phyloP scores from a whole-genome alignment of 2,113 vertebrate genomes.

The Anolis carolinensis region DNA sequence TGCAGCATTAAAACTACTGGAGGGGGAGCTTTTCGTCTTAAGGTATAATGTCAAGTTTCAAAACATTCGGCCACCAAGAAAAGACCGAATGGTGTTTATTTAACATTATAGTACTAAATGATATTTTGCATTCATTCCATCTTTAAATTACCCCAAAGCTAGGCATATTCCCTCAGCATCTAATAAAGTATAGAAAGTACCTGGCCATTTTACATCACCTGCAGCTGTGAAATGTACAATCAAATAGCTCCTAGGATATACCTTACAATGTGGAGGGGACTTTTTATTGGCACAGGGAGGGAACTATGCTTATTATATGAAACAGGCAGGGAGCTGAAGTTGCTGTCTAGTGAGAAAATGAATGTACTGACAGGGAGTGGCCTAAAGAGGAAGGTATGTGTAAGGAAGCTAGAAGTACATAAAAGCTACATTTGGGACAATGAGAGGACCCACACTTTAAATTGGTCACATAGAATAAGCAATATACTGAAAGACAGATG shows the following conservation, averaged over 20 bases:
- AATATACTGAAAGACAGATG: neutral
- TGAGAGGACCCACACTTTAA: neutral
- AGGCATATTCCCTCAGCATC: neutral
- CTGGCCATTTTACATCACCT: neutral
- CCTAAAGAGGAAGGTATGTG: neutral
- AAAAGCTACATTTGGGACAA: neutral
- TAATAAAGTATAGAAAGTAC: neutral
- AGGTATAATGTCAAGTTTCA: neutral
- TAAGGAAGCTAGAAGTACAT: neutral
- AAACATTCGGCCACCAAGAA: neutral
- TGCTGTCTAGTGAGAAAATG: neutral
- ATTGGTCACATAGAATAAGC: neutral
- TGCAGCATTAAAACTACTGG: fast-evolving
- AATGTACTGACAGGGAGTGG: neutral
- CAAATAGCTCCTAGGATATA: neutral
- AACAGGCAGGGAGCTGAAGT: neutral
- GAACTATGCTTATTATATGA: neutral
- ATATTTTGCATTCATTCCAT: neutral
- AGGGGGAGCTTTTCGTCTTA: neutral
- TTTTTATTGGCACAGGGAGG: neutral
- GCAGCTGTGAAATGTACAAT: neutral
- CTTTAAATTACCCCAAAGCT: neutral
- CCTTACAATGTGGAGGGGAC: neutral
- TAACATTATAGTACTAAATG: neutral
- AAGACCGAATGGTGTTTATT: neutral